Evolutionary conservation across 2,888 invertebrate genomes (phyloP), one percentile per base, ranked within the genome.

Genomic region (Andrena marginata): DNA sequence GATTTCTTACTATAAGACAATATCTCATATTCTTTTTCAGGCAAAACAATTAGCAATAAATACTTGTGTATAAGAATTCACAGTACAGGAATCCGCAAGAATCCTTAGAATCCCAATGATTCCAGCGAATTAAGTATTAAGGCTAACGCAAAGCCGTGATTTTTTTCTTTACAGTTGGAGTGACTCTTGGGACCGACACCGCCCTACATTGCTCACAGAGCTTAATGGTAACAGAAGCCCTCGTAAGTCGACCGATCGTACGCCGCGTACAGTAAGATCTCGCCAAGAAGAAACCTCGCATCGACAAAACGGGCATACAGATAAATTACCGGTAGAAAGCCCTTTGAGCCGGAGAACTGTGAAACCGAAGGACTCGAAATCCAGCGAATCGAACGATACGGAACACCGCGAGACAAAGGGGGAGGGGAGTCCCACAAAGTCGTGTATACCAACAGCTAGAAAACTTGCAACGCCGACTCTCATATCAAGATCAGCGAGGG

Each of bases 111-210:
- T 1, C 5, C 59, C 59, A 26, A n/a, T 8, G 33, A 6, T 8
- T 33, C 42, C 4, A 1, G 42, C 13, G n/a, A 62, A 62, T 33
- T 1, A 2, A 31, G 16, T n/a, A 62, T 31, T n/a, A 8, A 1
- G 63, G 48, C 48, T 63, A 23, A 64, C n/a, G 20, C 10, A 33
- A 35, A 70, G 26, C 8, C 59, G 60, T 26, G 0, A 65, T 31
- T n/a, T 42, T 51, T 68, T 48, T 31, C 8, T 69, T 90, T 91
- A 2, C 90, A 93, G 94, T 91, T 93, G 93, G 94, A 94, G 90
- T 93, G 93, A 93, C 87, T 89, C 91, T 75, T 92, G 92, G 92
- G 87, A 91, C 82, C 91, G 88, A 75, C 91, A 89, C 78, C 90
- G 89, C 80, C 89, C 90, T 77, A 87, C 89, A 69, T 85, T 90